phyloP scores from a whole-genome alignment of 2,797 vertebrate genomes.

The Morus bassanus region DNA sequence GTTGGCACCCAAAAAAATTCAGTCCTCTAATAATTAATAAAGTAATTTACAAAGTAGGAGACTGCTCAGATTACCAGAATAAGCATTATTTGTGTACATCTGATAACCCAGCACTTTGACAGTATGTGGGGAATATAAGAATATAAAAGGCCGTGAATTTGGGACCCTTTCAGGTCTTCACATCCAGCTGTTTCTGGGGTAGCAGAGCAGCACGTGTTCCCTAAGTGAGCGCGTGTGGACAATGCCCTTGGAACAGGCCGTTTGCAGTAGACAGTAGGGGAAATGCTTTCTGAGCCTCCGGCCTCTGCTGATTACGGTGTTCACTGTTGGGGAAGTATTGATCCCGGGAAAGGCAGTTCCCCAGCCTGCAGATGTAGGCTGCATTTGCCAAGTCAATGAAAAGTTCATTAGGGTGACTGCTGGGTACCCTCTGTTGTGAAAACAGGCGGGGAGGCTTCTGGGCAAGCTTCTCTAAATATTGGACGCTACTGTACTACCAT shows the following conservation, averaged over 20 bases:
- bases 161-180: neutral
- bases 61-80: neutral
- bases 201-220: rapidly evolving
- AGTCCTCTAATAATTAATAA: neutral
- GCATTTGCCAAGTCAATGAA: neutral
- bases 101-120: neutral
- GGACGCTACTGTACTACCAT: rapidly evolving
- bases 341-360: neutral
- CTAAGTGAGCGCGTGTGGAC: neutral
- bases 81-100: neutral
- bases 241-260: neutral
- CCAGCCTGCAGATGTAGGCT: neutral
- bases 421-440: neutral
- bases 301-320: rapidly evolving
- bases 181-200: neutral
- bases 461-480: neutral
- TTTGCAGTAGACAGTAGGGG: neutral
- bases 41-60: neutral
- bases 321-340: neutral
- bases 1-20: neutral
- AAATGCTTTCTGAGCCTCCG: neutral
- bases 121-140: neutral
- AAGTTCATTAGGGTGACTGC: neutral
- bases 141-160: neutral
- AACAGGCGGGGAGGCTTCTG: neutral